A percentile compares a stretch with the other conserved stretches of the same genome.
phyloP scores from a whole-genome alignment of 2,888 invertebrate genomes.

The Vannuccia rotundouncinata region DNA sequence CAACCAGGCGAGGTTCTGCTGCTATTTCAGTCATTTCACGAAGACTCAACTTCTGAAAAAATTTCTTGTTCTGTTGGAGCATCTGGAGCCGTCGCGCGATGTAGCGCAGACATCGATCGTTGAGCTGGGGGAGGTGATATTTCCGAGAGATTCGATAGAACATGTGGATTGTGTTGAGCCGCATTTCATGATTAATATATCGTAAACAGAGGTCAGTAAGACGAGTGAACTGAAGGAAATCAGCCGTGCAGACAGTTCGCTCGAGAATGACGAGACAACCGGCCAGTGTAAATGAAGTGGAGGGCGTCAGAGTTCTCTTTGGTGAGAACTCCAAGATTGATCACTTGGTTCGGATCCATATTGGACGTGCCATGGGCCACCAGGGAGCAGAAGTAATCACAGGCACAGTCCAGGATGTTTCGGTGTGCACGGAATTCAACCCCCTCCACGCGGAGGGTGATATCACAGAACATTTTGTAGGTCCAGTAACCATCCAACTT shows the following conservation, averaged over 20 bases:
- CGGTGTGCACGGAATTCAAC: background rate
- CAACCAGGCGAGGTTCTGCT: background rate
- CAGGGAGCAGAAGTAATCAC: background rate
- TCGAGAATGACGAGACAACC: background rate
- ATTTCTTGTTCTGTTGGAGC: background rate
- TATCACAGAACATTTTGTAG: background rate
- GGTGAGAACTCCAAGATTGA: background rate
- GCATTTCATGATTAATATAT: background rate
- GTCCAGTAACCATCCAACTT: background rate
- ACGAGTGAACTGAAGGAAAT: background rate
- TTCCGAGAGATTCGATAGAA: background rate
- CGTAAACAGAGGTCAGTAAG: slow-evolving; percentile 2
- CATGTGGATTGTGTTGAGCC: background rate
- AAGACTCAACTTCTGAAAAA: background rate
- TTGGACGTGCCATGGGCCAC: background rate
- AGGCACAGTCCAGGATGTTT: background rate
- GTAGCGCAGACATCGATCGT: slow-evolving; percentile 4
- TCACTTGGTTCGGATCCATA: background rate
- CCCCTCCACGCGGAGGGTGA: background rate
- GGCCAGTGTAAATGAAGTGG: slow-evolving; percentile 1
- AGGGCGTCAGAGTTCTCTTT: background rate
- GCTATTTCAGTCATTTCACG: background rate
- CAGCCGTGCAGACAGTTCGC: background rate
- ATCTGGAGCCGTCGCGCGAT: background rate
- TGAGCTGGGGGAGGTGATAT: background rate